These are phyloP conservation scores for Tupiocoris notatus DNA, from an alignment of 2,888 invertebrate species.

Conservation along the genomic window DNA sequence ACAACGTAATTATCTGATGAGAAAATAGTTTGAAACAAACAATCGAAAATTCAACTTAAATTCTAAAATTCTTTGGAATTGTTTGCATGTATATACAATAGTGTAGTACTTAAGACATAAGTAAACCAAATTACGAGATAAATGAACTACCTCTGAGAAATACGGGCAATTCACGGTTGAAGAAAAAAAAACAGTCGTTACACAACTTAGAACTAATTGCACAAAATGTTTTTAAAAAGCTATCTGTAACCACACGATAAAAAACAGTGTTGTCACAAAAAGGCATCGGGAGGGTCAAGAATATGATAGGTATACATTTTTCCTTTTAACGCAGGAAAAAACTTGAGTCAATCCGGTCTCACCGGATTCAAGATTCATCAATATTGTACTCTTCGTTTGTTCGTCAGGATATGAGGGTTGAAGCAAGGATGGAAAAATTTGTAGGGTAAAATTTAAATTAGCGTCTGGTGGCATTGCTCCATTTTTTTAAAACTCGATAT, in stretches of 20 bases:
- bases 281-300: no score
- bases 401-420: no score
- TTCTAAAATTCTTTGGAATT: constrained; percentile 35
- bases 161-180: not conserved
- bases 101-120: constrained; percentile 4
- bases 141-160: constrained; percentile 27
- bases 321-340: no score
- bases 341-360: no score
- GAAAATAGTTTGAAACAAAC: not conserved
- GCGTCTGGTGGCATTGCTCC: no score
- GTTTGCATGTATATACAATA: constrained; percentile 32
- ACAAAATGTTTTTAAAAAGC: constrained; percentile 11
- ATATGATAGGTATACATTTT: no score
- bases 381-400: no score
- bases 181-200: constrained; percentile 29
- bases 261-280: no score
- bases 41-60: not conserved
- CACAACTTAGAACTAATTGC: constrained; percentile 40
- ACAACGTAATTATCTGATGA: not conserved
- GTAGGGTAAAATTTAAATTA: no score
- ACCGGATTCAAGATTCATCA: no score
- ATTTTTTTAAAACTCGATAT: no score
- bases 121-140: constrained; percentile 17
- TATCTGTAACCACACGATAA: not conserved
- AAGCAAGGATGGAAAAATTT: no score